A percentile compares a stretch with the other conserved stretches of the same genome.
Evolutionary conservation across 2,888 invertebrate genomes (phyloP).

Genomic region (Autographa pulchrina): DNA sequence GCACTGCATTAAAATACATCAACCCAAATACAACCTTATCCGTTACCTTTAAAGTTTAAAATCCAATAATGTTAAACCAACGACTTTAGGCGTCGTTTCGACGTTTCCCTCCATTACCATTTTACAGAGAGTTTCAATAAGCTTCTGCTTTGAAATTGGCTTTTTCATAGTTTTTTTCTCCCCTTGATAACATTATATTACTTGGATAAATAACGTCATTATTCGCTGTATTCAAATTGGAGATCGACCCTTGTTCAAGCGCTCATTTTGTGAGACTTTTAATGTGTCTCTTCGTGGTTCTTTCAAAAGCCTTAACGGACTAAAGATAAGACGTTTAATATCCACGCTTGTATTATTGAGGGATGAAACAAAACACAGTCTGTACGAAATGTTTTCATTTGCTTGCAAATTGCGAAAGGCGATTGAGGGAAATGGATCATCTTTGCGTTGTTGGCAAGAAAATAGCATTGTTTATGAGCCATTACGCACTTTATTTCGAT

Average conservation of each 20-base stretch:
- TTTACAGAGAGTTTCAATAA: constrained; percentile 66
- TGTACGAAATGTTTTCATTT: constrained; percentile 33
- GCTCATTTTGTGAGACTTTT: constrained; percentile 46
- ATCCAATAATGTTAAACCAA: constrained; percentile 41
- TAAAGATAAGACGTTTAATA: constrained; percentile 50
- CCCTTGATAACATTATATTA: constrained; percentile 54
- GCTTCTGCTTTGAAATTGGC: constrained; percentile 63
- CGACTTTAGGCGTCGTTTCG: constrained; percentile 55
- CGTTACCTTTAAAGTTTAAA: constrained; percentile 46
- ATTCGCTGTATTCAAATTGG: constrained; percentile 55
- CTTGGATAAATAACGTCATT: constrained; percentile 59
- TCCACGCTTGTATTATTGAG: constrained; percentile 19
- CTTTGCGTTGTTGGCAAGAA: constrained; percentile 29
- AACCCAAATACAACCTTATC: constrained; percentile 39
- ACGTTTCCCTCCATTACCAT: constrained; percentile 62
- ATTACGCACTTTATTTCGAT: constrained; percentile 44
- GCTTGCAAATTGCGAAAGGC: constrained; percentile 37
- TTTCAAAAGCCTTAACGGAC: constrained; percentile 43
- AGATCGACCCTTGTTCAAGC: constrained; percentile 51
- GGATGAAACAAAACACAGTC: constrained; percentile 46
- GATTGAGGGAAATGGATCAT: constrained; percentile 36
- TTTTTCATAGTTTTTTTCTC: constrained; percentile 58
- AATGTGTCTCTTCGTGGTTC: constrained; percentile 42
- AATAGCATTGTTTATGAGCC: constrained; percentile 42
- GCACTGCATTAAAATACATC: constrained; percentile 48